These are phyloP conservation scores for Ptilonorhynchus violaceus DNA, from an alignment of 2,113 vertebrate species.

Conservation along the genomic window DNA sequence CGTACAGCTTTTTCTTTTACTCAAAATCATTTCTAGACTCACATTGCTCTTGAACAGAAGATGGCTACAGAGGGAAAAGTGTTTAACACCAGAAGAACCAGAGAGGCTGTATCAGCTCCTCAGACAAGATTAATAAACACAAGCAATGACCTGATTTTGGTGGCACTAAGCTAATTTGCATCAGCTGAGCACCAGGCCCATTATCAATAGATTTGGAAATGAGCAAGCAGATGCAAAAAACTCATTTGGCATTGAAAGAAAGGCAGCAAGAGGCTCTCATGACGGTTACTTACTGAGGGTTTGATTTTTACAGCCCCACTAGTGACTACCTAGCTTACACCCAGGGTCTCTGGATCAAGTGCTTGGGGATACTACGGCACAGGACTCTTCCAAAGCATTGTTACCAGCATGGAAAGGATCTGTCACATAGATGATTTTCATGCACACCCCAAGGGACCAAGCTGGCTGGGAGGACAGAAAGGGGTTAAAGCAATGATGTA, in stretches of 20 bases:
- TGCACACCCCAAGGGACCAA: not conserved
- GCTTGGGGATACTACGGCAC: not conserved
- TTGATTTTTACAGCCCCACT: not conserved
- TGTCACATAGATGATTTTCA: not conserved
- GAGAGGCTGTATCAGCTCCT: not conserved
- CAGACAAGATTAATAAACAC: not conserved
- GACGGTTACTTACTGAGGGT: not conserved
- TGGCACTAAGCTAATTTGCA: not conserved
- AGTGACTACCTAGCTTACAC: not conserved
- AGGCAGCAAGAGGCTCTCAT: not conserved
- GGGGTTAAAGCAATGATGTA: not conserved
- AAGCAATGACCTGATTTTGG: not conserved
- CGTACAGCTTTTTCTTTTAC: not conserved
- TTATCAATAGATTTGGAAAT: not conserved
- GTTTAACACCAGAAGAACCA: not conserved
- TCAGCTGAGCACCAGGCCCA: not conserved
- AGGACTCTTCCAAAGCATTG: not conserved
- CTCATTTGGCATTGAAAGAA: not conserved
- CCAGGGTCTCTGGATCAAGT: not conserved
- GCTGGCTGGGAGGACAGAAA: not conserved
- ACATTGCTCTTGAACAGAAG: not conserved
- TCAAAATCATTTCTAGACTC: not conserved
- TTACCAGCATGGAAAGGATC: not conserved
- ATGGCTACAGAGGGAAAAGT: not conserved
- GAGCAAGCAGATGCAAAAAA: not conserved